phyloP scores from a whole-genome alignment of 23 tunicate genomes.

The Aplidium turbinatum region DNA sequence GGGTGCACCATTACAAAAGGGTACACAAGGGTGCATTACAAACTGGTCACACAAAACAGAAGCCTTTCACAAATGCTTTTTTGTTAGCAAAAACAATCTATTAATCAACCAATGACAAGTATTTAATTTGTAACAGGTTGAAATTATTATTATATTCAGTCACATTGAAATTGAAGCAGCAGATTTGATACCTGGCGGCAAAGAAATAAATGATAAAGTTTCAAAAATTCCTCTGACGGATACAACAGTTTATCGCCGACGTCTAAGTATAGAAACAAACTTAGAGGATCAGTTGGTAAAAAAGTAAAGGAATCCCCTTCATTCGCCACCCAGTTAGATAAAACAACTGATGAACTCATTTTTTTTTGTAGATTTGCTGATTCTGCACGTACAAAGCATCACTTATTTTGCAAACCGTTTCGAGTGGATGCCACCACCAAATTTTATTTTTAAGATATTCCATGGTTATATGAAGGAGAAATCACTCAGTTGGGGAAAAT shows the following conservation, averaged over 20 bases:
- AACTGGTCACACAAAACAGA: conserved; percentile 4
- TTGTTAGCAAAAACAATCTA: conserved; percentile 20
- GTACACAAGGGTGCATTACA: conserved; percentile 36
- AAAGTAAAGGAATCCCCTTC: too few relatives aligned
- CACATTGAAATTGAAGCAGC: conserved; percentile 22
- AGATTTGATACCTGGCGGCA: conserved; percentile 23
- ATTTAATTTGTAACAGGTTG: conserved; percentile 18
- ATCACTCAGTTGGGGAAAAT: too few relatives aligned
- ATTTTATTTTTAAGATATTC: too few relatives aligned
- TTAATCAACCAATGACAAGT: not conserved
- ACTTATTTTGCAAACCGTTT: too few relatives aligned
- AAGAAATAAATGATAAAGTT: conserved; percentile 17
- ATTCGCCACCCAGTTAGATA: too few relatives aligned
- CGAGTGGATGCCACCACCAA: too few relatives aligned
- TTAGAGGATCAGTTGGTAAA: too few relatives aligned
- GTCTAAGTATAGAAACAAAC: too few relatives aligned
- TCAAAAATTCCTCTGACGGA: not conserved
- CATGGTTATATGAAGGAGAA: too few relatives aligned
- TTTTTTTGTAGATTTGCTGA: too few relatives aligned
- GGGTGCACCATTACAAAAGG: conserved; percentile 36
- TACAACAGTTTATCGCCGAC: not conserved
- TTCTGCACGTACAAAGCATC: too few relatives aligned
- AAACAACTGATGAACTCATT: too few relatives aligned
- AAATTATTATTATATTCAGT: not conserved
- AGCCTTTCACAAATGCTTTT: conserved; percentile 17